Evolutionary conservation across 2,888 invertebrate genomes (phyloP).

Genomic region (Acrocera orbiculus): DNA sequence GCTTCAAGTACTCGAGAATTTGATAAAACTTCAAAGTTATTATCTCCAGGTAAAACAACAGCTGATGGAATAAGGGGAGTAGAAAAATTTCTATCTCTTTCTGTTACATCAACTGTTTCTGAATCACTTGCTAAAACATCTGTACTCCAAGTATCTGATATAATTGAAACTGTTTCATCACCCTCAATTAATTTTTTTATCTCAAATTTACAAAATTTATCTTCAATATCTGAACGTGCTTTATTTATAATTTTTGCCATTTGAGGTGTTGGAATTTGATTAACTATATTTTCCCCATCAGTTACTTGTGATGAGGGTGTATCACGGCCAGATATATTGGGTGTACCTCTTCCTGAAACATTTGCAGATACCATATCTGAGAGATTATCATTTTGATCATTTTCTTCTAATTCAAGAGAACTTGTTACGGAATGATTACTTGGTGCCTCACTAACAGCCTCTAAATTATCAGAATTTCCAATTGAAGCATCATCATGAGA

Average conservation of each 20-base stretch:
- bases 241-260: slow-evolving; percentile 52
- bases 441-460: slow-evolving; percentile 89
- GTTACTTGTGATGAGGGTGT: slow-evolving; percentile 89
- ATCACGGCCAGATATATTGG: slow-evolving; percentile 92
- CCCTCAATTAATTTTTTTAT: slow-evolving; percentile 65
- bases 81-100: slow-evolving; percentile 36
- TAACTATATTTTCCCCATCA: slow-evolving; percentile 47
- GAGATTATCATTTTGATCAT: slow-evolving; percentile 79
- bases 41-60: slow-evolving; percentile 31
- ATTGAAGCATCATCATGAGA: slow-evolving; percentile 85
- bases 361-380: slow-evolving; percentile 96
- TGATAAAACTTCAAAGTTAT: slow-evolving; percentile 25
- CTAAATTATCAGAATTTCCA: slow-evolving; percentile 84
- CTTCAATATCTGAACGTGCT: slow-evolving; percentile 88
- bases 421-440: slow-evolving; percentile 91
- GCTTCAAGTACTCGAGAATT: slow-evolving; percentile 40
- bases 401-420: slow-evolving; percentile 70
- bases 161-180: slow-evolving; percentile 91
- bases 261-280: slow-evolving; percentile 33
- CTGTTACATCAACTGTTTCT: slow-evolving; percentile 71
- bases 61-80: slow-evolving; percentile 32
- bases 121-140: slow-evolving; percentile 95
- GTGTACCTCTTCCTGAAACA: slow-evolving; percentile 77
- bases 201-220: slow-evolving; percentile 97
- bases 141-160: slow-evolving; percentile 97